Base-by-base conservation (phyloP, 2,888 invertebrate genomes). In the Spisula solida region DNA sequence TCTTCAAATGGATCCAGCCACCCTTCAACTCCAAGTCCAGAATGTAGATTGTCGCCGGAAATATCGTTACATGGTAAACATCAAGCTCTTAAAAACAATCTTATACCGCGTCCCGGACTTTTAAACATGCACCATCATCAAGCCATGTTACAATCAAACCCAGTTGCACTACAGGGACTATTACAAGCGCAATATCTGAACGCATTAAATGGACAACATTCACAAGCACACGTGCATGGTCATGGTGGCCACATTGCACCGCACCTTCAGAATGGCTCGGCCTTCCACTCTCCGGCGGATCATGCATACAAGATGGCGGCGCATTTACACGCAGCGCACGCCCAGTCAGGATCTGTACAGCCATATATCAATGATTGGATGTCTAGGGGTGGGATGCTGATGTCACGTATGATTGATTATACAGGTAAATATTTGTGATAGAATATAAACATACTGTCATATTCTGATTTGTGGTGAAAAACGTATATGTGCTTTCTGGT, bases 371-470 rank as follows among this genome's bases (percentile, higher is more conserved):
- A 98, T 92, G 99, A 99, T 96, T 99, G 99, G 98, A 97, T 99
- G 92, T 98, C 99, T 8, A 97, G 99, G 79, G 98, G 98, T 5
- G 99, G 99, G 41, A 98, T 99, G 98, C 98, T 99, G 93, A 99
- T 99, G 96, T 98, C 98, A 75, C 97, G 99, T 96, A 94, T 96
- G 94, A 94, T 96, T 86, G 96, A 96, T 84, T 96, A 96, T 88
- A 91, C 95, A 87, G 95, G 96, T 93, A 92, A 91, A 78, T 92
- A n/a, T 48, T n/a, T 47, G 14, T 51, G 51, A 51, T 51, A 51
- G 12, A 51, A 51, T 51, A 51, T 51, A 51, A 51, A 51, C 51
- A 51, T 51, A 16, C 51, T 41, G 41, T 1, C 51, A 16, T 51
- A 51, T 14, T 16, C 51, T 51, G 51, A 51, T 14, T 51, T 41